These are phyloP conservation scores for Dendronephthya gigantea DNA, from an alignment of 64 coral and sea anemone species.

Conservation along the genomic window DNA sequence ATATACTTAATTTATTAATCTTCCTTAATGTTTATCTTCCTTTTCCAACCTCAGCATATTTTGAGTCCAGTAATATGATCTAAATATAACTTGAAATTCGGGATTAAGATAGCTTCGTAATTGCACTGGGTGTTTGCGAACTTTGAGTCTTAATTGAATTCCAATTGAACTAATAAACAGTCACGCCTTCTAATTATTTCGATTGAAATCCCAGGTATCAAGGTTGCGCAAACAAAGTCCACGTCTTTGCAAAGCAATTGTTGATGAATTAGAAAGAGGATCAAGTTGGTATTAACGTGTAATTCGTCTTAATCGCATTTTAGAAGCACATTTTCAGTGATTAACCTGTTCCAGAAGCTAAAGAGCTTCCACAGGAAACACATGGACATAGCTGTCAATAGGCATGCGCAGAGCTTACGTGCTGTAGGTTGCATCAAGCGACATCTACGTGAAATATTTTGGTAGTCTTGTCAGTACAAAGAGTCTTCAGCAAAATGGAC, in stretches of 20 bases:
- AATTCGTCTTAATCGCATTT: background rate
- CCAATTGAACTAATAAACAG: background rate
- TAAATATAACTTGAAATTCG: background rate
- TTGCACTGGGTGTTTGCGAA: background rate
- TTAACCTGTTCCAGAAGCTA: too few species aligned
- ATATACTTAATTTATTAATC: too few species aligned
- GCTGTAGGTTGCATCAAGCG: too few species aligned
- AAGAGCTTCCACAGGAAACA: too few species aligned
- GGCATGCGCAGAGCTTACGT: too few species aligned
- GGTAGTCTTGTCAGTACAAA: too few species aligned
- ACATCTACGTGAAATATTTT: too few species aligned
- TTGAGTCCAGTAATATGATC: background rate
- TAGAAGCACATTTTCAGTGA: background rate
- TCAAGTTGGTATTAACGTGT: background rate
- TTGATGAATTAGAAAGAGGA: conserved; percentile 5
- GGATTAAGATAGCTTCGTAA: background rate
- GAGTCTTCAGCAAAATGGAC: too few species aligned
- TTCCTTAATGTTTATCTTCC: too few species aligned
- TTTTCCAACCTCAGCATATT: too few species aligned
- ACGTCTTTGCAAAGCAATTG: background rate
- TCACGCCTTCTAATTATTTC: background rate
- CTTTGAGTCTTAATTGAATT: background rate
- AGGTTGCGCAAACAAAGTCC: background rate
- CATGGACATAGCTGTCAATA: too few species aligned
- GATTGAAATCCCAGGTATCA: background rate